Base-by-base conservation (phyloP, 2,888 invertebrate species). In the Gastracanthus pulcherrimus region DNA sequence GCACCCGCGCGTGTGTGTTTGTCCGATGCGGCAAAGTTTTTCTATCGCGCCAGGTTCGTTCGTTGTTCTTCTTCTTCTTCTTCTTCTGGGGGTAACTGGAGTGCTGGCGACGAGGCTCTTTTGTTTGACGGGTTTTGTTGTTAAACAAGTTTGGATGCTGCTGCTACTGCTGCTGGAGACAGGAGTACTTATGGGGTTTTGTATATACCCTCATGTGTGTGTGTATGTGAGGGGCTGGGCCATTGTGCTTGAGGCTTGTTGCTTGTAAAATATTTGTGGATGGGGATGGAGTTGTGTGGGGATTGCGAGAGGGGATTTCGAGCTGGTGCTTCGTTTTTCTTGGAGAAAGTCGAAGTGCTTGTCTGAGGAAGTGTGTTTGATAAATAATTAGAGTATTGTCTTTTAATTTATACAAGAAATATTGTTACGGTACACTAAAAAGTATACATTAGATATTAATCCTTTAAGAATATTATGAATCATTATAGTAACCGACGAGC, bases 111-210 rank as follows among this genome's bases (percentile, higher is more conserved):
- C n/a, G n/a, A n/a, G n/a, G n/a, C n/a, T n/a, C n/a, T n/a, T n/a
- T n/a, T n/a, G n/a, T n/a, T n/a, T n/a, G n/a, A n/a, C n/a, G n/a
- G 51, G 36, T 51, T 38, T 75, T 75, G 75, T 66, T 66, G 66
- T 55, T 75, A 48, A 75, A 75, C 75, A 75, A 66, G 75, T 51
- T 74, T 66, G 51, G n/a, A n/a, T n/a, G n/a, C n/a, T n/a, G n/a
- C n/a, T n/a, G n/a, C n/a, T n/a, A n/a, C 36, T n/a, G 60, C 60
- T 34, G 60, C 9, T 16, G 58, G 3, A 11, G 60, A 60, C 41
- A 62, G 69, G 4, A 34, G n/a, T 11, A 45, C 45, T 67, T 67
- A 26, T 5, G 13, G 1, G 3, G 13, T 45, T 45, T n/a, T 45
- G 13, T 45, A n/a, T n/a, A n/a, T n/a, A n/a, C n/a, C n/a, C n/a